phyloP scores from a whole-genome alignment of 2,797 vertebrate genomes.

The Neopelma chrysocephalum region DNA sequence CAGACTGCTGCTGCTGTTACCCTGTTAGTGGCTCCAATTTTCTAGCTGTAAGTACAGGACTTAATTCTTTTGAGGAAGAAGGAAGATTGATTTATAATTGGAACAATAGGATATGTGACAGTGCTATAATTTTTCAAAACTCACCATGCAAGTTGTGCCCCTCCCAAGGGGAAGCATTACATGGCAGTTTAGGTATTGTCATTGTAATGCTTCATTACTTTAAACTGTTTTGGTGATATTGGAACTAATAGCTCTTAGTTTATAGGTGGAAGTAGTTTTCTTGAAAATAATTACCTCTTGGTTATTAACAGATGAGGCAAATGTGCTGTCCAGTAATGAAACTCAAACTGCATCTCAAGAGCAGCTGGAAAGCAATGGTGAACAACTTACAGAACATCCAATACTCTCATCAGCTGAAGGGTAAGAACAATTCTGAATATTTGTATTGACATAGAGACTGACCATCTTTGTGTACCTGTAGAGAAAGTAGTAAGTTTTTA shows the following conservation, averaged over 20 bases:
- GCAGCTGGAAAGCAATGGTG: constrained; percentile 34
- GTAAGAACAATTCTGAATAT: constrained; percentile 44
- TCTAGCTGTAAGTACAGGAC: background rate
- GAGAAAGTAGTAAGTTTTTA: background rate
- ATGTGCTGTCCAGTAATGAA: background rate
- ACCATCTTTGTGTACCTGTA: background rate
- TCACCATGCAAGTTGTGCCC: background rate
- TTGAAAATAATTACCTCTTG: background rate
- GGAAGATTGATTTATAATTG: background rate
- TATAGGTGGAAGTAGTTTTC: background rate
- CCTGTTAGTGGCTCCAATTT: background rate
- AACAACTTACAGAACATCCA: constrained; percentile 19
- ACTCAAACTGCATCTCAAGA: background rate
- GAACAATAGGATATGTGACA: background rate
- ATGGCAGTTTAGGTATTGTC: background rate
- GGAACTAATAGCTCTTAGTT: background rate
- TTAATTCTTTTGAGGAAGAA: background rate
- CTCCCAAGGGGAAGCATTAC: background rate
- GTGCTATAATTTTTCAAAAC: background rate
- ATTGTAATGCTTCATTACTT: background rate
- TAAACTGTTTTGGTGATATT: background rate
- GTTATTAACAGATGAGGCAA: constrained; percentile 61
- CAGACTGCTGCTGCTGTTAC: background rate
- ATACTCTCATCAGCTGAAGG: constrained; percentile 32
- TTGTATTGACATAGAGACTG: background rate